Base-by-base conservation (phyloP, 2,797 vertebrate species). In the Etheostoma perlongum region DNA sequence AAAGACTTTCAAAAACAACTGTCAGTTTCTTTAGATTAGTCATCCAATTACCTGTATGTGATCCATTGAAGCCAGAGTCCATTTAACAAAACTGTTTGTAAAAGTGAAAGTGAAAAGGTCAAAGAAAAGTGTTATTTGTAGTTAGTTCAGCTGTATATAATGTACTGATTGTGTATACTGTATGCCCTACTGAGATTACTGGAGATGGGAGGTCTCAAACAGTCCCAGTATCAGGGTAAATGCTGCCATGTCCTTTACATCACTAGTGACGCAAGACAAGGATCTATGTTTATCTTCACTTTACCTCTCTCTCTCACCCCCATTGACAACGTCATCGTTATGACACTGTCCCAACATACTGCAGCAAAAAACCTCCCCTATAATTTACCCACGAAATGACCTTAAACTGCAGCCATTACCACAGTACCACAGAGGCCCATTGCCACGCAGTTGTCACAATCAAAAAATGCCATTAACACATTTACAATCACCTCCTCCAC, bases 401-500 rank as follows among this genome's bases (percentile, higher is more conserved):
- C 81, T 46, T 55, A 61, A 59, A 62, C 55, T 8, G 42, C 71
- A 79, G 54, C 67, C 36, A 55, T 74, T 27, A 65, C 44, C 62
- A 72, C 65, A 4, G 49, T 62, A 58, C 36, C 67, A 54, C 49
- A 67, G 57, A 67, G 19, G 23, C 64, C 46, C 48, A 12, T 13
- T 54, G 53, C 62, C 9, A 25, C 69, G 23, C 52, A 19, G 36
- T 53, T 69, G 15, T 89, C 89, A 89, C 78, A 82, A 42, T 75
- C 67, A 33, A 79, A 70, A 62, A 88, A 81, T 78, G 79, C 72
- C 83, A 81, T 76, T 76, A 75, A 81, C 89, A 87, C 89, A 19
- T 91, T 85, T 83, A 40, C 78, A 66, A 9, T 83, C 86, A 86
- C 87, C 90, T 82, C 89, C 91, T 86, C 81, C 86, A 60, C 54